These are phyloP conservation scores for Parauchenoglanis punctatus DNA, from an alignment of 2,797 vertebrate species.

Conservation along the genomic window DNA sequence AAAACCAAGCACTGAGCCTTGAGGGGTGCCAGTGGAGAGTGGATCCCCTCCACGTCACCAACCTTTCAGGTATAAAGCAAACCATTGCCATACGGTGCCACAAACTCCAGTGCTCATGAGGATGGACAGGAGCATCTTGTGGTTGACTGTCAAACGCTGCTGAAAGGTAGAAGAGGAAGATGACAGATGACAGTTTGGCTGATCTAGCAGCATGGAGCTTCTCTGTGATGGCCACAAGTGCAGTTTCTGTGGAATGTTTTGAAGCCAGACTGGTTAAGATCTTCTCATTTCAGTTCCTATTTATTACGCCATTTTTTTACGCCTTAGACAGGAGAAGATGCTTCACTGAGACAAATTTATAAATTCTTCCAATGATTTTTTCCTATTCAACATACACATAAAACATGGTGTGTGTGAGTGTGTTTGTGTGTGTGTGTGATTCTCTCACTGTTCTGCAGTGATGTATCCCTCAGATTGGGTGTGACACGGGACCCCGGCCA, in stretches of 20 bases:
- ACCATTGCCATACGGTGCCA: too few relatives aligned
- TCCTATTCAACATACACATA: background rate
- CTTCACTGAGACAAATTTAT: background rate
- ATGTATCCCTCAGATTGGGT: conserved; percentile 86
- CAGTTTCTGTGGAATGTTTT: background rate
- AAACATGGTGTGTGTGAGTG: background rate
- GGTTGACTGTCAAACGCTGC: too few relatives aligned
- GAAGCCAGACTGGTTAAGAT: background rate
- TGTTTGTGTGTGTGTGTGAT: background rate
- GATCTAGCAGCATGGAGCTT: background rate
- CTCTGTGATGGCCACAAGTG: background rate
- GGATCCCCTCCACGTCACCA: too few relatives aligned
- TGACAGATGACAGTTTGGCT: background rate
- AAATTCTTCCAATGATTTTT: background rate
- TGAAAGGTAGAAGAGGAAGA: too few relatives aligned
- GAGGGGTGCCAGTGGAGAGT: too few relatives aligned
- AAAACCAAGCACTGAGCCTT: too few relatives aligned
- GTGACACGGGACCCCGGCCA: conserved; percentile 87
- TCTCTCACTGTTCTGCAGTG: conserved; percentile 90
- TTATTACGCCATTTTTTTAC: background rate
- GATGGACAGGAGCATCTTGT: too few relatives aligned
- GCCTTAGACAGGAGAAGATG: background rate
- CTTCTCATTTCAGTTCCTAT: background rate
- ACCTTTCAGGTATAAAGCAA: too few relatives aligned
- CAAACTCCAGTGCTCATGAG: too few relatives aligned